Evolutionary conservation across 2,888 invertebrate species (phyloP), one percentile per base, ranked within the genome.

Genomic region (Drosophila flavopinicola): DNA sequence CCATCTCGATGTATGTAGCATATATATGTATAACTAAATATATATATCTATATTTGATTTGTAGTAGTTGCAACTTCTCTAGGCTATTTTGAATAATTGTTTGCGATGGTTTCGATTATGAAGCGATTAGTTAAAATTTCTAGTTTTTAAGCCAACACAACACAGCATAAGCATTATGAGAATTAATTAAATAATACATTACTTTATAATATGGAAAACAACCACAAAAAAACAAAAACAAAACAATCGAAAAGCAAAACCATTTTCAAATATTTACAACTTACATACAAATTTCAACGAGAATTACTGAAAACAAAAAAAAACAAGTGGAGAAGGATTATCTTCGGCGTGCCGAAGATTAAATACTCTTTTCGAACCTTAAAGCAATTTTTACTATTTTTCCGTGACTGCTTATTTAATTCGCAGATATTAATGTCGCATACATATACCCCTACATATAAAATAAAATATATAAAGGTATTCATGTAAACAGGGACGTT

Each of bases 21-120:
- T 41, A 42, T 58, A 56, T 66, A 66, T 59, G 54, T 38, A 68
- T 53, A 38, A 17, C 45, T 33, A 48, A 37, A 53, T 52, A 49
- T 44, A 30, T 44, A 56, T 59, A 45, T 38, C 58, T 37, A 51
- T 57, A 67, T 76, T 83, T 83, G 70, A 64, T 75, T 78, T 78
- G 60, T 75, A 65, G 85, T 83, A 82, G 86, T 83, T 85, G 74
- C 84, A 85, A 65, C 84, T 76, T 82, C 70, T 80, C 74, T 82
- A 82, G 80, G 85, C 80, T 82, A 85, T 82, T 83, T 82, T 76
- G 48, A 65, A 79, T 58, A 83, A 82, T 85, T 83, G 85, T 82
- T 82, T 76, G 85, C 71, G 66, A 82, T 83, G 84, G 85, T 82
- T 82, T 82, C 77, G 57, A 75, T 70, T 64, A 47, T 45, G 78